Evolutionary conservation across 2,797 vertebrate genomes (phyloP).

Genomic region (Mormyrops attenuatus): DNA sequence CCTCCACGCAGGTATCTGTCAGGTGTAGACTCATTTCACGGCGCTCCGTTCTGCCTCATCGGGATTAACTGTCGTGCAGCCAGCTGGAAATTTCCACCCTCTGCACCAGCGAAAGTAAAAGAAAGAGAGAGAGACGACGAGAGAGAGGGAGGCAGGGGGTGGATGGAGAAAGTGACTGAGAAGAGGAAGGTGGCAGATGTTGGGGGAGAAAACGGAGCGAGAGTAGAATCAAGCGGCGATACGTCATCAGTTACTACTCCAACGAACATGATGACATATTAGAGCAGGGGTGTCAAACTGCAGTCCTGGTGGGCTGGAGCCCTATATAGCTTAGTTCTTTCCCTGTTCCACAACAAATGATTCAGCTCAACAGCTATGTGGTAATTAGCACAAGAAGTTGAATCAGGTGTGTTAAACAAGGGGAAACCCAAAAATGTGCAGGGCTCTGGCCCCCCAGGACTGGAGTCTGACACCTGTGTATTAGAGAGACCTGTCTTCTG

Average conservation of each 20-base stretch:
- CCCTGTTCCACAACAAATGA: no score
- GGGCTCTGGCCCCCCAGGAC: no score
- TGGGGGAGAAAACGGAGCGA: neutral
- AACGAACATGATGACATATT: neutral
- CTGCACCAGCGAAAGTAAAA: neutral
- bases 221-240: neutral
- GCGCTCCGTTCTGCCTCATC: neutral
- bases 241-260: neutral
- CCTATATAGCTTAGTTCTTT: no score
- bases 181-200: neutral
- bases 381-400: no score
- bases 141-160: neutral
- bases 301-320: no score
- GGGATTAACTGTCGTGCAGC: neutral
- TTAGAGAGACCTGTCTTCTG: neutral
- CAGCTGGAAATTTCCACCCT: constrained; percentile 19
- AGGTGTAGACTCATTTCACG: neutral
- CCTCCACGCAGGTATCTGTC: neutral
- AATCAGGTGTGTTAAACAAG: no score
- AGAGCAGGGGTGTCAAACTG: no score
- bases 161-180: neutral
- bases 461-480: no score
- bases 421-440: no score
- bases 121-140: neutral
- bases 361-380: no score